Percentiles rank a stretch among this genome's conserved stretches.
Conservation (phyloP, 2,113 vertebrate genomes). For the Nycticorax nycticorax region DNA sequence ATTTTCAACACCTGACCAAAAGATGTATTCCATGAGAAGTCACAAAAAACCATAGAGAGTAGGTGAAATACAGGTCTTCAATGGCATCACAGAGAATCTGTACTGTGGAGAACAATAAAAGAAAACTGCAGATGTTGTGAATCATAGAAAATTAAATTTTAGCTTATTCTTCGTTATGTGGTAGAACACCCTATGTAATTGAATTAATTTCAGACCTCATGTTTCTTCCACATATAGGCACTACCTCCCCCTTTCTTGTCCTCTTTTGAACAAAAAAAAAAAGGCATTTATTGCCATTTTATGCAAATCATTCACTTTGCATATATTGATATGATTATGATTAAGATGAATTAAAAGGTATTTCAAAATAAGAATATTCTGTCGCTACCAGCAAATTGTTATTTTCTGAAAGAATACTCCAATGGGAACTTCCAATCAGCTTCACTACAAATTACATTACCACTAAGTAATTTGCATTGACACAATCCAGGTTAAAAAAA, state of each 20-base stretch:
- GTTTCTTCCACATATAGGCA: not conserved
- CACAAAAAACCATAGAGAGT: not conserved
- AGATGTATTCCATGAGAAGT: not conserved
- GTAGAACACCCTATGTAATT: not conserved
- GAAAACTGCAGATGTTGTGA: not conserved
- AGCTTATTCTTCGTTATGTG: not conserved
- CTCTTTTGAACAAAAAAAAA: not conserved
- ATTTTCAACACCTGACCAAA: not conserved
- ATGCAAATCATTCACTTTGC: not conserved
- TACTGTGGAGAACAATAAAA: not conserved
- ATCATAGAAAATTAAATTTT: not conserved
- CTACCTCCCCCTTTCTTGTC: not conserved
- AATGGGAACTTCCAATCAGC: not conserved
- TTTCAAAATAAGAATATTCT: not conserved
- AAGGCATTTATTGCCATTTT: not conserved
- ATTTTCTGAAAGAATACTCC: not conserved
- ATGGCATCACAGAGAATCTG: not conserved
- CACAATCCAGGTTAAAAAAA: not conserved
- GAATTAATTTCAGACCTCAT: not conserved
- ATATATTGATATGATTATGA: not conserved
- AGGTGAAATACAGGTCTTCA: not conserved
- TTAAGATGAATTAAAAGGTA: not conserved
- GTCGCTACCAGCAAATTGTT: not conserved
- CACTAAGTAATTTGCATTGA: not conserved
- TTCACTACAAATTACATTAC: not conserved